Evolutionary conservation across 2,888 invertebrate genomes (phyloP), one percentile per base, ranked within the genome.

Genomic region (Hyppa rectilinea): DNA sequence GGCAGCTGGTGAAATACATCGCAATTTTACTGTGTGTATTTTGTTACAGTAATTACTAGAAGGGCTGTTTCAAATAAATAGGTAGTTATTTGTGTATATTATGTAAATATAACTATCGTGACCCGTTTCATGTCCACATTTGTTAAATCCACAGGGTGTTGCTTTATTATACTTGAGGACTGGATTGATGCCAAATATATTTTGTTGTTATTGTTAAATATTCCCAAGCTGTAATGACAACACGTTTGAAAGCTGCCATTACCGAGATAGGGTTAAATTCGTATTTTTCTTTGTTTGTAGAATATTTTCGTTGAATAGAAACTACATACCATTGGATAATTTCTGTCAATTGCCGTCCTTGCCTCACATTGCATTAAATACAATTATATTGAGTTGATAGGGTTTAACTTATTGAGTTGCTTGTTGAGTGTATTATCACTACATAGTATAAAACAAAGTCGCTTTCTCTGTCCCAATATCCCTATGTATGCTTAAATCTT

Each of bases 181-280:
- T 72, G 29, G 53, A 58, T 61, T 78, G 12, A 70, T 76, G 47
- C 55, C 43, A n/a, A 60, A 59, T 61, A 36, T 50, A 47, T 36
- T 38, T 43, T 36, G 34, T 49, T 69, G 47, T 75, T 26, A 62
- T 45, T 34, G 34, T 50, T 47, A 23, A 56, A 66, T 47, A 71
- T 63, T 56, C 20, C 26, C 31, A 43, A 62, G 45, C 58, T 47
- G 29, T 50, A 59, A 50, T 45, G 23, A 47, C 26, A 60, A 12
- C 55, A 49, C 31, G 62, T 75, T 62, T 10, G 5, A 45, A 50
- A 60, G 31, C 34, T 61, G 4, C 0, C 38, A n/a, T n/a, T n/a
- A n/a, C n/a, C n/a, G n/a, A n/a, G n/a, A n/a, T n/a, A n/a, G n/a
- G n/a, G n/a, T n/a, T n/a, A n/a, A n/a, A n/a, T n/a, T n/a, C n/a